Evolutionary conservation across 2,888 invertebrate species (phyloP), one percentile per base, ranked within the genome.

Genomic region (Meteorus cinctellus): DNA sequence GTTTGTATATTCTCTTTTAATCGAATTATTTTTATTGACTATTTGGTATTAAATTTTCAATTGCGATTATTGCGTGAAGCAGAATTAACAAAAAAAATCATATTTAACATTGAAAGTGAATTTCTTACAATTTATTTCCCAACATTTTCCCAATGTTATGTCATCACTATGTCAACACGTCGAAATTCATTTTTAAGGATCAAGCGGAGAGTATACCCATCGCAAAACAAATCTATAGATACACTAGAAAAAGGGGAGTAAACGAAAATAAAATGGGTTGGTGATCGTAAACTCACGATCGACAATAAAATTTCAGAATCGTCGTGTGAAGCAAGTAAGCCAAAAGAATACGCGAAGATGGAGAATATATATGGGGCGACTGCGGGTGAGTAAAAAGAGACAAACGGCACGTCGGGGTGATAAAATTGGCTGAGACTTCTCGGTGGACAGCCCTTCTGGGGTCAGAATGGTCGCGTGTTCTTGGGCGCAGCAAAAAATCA

Each of bases 401-500:
- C 68, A 27, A 72, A 72, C 67, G 66, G 71, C 66, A 75, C 69
- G 77, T 77, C 74, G 62, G 51, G 79, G 76, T 79, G 76, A 78
- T 78, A 75, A 79, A 80, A 77, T 79, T 79, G 74, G 71, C 68
- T 75, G 71, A 65, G 74, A 71, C 77, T 78, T 69, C 55, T 73
- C 71, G 72, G 51, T 72, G 76, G 76, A 74, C 63, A 55, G 74
- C 45, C 77, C 72, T 72, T 76, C 72, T 71, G 72, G 60, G 76
- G 31, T 67, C 75, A 48, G 74, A 76, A 74, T 72, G 75, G 74
- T 72, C 60, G 75, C 48, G 70, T 75, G 72, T 62, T 69, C 67
- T 62, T 62, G 77, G 71, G 68, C 69, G 73, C 68, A 55, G 71
- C 74, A 81, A 81, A 79, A 81, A 80, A 79, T 75, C 77, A 79